Evolutionary conservation across 2,797 vertebrate genomes (phyloP).

Genomic region (Gephyroberyx darwinii): DNA sequence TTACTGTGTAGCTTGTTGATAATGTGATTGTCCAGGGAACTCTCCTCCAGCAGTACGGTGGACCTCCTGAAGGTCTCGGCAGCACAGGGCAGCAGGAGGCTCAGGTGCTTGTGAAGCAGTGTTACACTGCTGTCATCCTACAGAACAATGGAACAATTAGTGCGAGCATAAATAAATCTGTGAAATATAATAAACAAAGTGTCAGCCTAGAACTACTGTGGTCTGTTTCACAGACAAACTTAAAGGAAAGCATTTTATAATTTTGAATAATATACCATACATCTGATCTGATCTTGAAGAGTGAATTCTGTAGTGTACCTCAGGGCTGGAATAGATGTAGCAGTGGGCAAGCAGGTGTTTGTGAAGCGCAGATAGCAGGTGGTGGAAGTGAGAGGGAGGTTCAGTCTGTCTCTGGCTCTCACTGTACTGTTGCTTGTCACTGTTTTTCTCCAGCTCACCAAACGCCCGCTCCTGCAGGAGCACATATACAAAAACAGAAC

Average conservation of each 20-base stretch:
- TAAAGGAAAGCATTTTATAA: no score
- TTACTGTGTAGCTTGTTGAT: conserved; percentile 84
- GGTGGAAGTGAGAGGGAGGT: conserved; percentile 85
- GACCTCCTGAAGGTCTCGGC: conserved; percentile 83
- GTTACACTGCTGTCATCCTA: conserved; percentile 81
- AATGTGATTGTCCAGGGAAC: conserved; percentile 80
- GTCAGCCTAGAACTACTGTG: neutral
- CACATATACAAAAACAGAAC: conserved; percentile 13
- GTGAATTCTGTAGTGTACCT: conserved; percentile 65
- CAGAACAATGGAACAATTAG: conserved; percentile 17
- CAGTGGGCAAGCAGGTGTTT: conserved; percentile 86
- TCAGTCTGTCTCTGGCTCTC: conserved; percentile 78
- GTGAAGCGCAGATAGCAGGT: conserved; percentile 84
- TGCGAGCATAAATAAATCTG: conserved; percentile 2
- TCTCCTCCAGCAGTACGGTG: conserved; percentile 80
- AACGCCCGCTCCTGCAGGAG: conserved; percentile 81
- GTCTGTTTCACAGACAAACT: no score
- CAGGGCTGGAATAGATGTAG: conserved; percentile 76
- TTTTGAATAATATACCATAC: no score
- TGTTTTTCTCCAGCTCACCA: conserved; percentile 88
- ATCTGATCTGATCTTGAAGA: neutral
- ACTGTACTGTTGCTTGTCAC: conserved; percentile 82
- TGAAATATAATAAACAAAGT: neutral
- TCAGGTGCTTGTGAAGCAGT: conserved; percentile 83
- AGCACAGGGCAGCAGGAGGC: conserved; percentile 83